phyloP scores from a whole-genome alignment of 2,797 vertebrate species.

The Urocyon cinereoargenteus region DNA sequence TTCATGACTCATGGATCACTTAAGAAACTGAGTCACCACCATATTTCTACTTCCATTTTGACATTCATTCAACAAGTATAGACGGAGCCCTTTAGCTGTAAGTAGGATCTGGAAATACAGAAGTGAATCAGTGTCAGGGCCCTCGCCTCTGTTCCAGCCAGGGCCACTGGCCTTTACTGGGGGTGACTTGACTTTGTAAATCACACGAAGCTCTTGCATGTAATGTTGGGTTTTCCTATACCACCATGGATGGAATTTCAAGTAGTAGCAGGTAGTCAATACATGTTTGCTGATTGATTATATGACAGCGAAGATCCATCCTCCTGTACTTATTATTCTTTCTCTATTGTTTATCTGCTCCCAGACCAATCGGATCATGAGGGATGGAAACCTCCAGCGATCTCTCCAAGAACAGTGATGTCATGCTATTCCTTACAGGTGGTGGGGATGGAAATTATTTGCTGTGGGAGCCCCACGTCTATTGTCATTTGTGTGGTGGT shows the following conservation, averaged over 20 bases:
- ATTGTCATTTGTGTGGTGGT: not conserved
- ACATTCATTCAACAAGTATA: not conserved
- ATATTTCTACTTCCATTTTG: not conserved
- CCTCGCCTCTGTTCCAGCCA: not conserved
- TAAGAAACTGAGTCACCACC: not conserved
- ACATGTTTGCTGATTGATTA: constrained; percentile 9
- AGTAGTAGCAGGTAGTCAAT: not conserved
- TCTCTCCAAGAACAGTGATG: not conserved
- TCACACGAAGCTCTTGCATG: not conserved
- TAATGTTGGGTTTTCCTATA: not conserved
- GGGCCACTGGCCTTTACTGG: not conserved
- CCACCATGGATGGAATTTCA: not conserved
- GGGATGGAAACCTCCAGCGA: not conserved
- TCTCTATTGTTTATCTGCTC: constrained; percentile 37
- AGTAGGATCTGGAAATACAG: not conserved
- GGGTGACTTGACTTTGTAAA: not conserved
- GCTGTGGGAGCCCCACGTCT: not conserved
- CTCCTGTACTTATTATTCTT: not conserved
- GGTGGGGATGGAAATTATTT: constrained; percentile 11
- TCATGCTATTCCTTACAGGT: not conserved
- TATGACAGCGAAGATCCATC: not conserved
- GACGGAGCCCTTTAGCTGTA: not conserved
- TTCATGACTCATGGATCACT: not conserved
- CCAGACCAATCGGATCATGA: not conserved
- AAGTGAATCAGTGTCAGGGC: not conserved